Base-by-base conservation (phyloP, 2,888 invertebrate species). In the Lutraria lutraria region DNA sequence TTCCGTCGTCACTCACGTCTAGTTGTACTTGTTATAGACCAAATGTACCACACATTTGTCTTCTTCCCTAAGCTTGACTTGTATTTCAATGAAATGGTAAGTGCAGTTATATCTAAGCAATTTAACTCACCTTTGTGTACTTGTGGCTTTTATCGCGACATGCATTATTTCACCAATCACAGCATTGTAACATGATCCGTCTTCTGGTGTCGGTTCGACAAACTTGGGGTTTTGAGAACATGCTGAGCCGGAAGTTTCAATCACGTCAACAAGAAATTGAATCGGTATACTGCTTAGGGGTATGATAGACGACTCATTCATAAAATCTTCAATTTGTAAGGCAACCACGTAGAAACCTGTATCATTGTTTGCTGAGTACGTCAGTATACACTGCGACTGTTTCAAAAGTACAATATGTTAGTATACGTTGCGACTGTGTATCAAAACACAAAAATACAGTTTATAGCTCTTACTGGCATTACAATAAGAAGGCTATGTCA, bases 261-360 rank as follows among this genome's bases (percentile, higher is more conserved):
- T 72, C 8, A 87, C 60, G 79, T 79, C 34, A 2, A 83, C 79
- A 15, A 87, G 54, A 16, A 87, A 87, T 79, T 87, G 87, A 1
- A 87, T 54, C 19, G 87, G 87, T 56, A 87, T 83, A 60, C 87
- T 87, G 83, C 87, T 87, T 10, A 87, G 76, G 0, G 87, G 79
- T 19, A 43, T 79, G 6, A 25, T 76, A 16, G 79, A 72, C 19
- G 56, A 29, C 25, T 31, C 53, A 56, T 31, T 16, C 0, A 21
- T 12, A 54, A 87, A 87, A 31, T 87, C 87, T 79, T 87, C 87
- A n/a, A 87, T 60, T 76, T 87, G 87, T n/a, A 87, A 15, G 4
- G 87, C 83, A 12, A 83, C 83, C 13, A 83, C 87, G 54, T 83
- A 87, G 43, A 56, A 87, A 19, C 87, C 87, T 8, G 12, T 34